Base-by-base conservation (phyloP, 2,888 invertebrate genomes). In the Ichneumoninae sp. region DNA sequence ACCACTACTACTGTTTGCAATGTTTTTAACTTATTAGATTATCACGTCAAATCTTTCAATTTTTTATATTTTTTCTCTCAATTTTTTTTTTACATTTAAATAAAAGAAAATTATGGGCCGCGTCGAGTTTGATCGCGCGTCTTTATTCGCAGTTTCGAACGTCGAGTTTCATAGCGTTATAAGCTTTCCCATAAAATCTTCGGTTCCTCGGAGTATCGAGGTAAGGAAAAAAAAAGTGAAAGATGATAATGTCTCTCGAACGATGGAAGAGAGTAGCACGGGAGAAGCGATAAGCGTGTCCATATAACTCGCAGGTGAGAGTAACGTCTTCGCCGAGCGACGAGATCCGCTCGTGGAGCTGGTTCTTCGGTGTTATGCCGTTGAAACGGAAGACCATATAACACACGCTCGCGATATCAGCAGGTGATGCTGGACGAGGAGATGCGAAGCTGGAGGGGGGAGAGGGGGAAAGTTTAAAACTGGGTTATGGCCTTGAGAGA, bases 401-500 rank as follows among this genome's bases (percentile, higher is more conserved):
- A 65, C 65, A 50, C 75, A 75, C 75, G 19, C 33, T 75, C 22
- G 50, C 75, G 33, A 75, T 75, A 65, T 75, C 75, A 65, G 65
- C 60, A n/a, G 33, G 47, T 75, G 19, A 16, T 63, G 22, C 33
- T 47, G 6, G 66, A 52, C 22, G 50, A 47, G 22, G 40, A 44
- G 57, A 77, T 54, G 54, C 22, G 33, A 26, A 40, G 36, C 22
- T 22, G 10, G 26, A 30, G 30, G 36, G 1, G 4, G 50, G 36
- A 13, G 26, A 44, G 54, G 66, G 54, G 44, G 68, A 77, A 68
- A 77, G 77, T 77, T 69, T 19, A n/a, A 57, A 77, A 77, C 77
- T 77, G 68, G 77, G 77, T 77, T 77, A 77, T 30, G 68, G 68
- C 68, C 68, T 57, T 52, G 68, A 77, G 44, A 44, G 68, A 66